Conservation (phyloP, 2,113 vertebrate genomes). For the Callochromis pleurospilus region DNA sequence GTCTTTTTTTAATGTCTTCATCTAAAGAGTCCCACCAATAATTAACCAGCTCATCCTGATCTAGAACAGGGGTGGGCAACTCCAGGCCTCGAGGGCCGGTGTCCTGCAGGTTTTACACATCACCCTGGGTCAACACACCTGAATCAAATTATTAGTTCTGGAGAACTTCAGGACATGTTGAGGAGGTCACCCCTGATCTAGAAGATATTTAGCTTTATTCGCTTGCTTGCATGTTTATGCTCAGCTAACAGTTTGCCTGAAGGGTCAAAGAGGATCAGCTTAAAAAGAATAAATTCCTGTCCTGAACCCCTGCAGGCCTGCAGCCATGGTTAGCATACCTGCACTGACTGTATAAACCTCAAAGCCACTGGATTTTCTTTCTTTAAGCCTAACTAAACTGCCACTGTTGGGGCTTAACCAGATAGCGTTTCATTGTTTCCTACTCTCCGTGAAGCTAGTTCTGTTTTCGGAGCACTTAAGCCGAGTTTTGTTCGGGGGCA, state of each 20-base stretch:
- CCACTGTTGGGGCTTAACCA: slow-evolving; percentile 34
- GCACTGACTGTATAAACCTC: slow-evolving; percentile 39
- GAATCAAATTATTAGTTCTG: neutral
- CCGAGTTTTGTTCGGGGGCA: slow-evolving; percentile 55
- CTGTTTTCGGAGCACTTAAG: slow-evolving; percentile 51
- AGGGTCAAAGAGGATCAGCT: slow-evolving; percentile 5
- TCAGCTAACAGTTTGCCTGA: neutral
- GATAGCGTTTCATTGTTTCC: slow-evolving; percentile 51
- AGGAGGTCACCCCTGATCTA: neutral
- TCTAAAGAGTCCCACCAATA: neutral
- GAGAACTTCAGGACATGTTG: neutral
- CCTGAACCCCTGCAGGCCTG: slow-evolving; percentile 23
- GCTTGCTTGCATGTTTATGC: slow-evolving; percentile 9
- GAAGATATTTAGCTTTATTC: neutral
- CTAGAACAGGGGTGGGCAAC: neutral
- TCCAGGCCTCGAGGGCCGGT: neutral
- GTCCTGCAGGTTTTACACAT: neutral
- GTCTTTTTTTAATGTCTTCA: neutral
- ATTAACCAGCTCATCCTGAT: neutral
- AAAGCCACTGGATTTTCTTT: slow-evolving; percentile 40
- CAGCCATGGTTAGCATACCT: slow-evolving; percentile 39
- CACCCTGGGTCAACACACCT: neutral
- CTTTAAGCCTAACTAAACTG: slow-evolving; percentile 52
- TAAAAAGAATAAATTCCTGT: slow-evolving; percentile 7
- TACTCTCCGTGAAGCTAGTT: slow-evolving; percentile 29